A percentile compares a stretch with the other conserved stretches of the same genome.
Conservation (phyloP, 2,888 invertebrate genomes). For the Amphipyra berbera region DNA sequence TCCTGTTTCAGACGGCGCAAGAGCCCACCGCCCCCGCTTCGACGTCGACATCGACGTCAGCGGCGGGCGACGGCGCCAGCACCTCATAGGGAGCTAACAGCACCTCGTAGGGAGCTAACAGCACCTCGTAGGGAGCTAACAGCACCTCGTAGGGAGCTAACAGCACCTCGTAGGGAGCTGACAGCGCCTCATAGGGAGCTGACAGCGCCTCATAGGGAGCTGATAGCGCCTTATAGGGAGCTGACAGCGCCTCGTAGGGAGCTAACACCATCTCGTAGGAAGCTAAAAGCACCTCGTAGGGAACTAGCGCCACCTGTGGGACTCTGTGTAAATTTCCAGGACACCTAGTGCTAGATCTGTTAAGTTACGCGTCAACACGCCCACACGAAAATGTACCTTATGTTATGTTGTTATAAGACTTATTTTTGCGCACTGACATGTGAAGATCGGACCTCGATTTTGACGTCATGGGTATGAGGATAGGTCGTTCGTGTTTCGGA, state of each 20-base stretch:
- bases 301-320: slow-evolving; percentile 53
- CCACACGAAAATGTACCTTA: slow-evolving; percentile 62
- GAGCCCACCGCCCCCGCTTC: slow-evolving; percentile 77
- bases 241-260: too few species aligned
- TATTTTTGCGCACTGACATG: slow-evolving; percentile 39
- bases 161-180: too few species aligned
- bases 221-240: too few species aligned
- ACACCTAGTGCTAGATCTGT: slow-evolving; percentile 60
- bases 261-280: too few species aligned
- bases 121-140: too few species aligned
- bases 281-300: slow-evolving; percentile 3
- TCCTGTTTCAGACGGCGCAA: slow-evolving; percentile 81
- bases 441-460: slow-evolving; percentile 1
- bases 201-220: slow-evolving; percentile 15
- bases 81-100: slow-evolving; percentile 55
- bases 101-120: too few species aligned
- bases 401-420: slow-evolving; percentile 60
- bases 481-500: not conserved
- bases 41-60: slow-evolving; percentile 74
- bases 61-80: slow-evolving; percentile 68
- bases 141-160: too few species aligned
- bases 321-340: slow-evolving; percentile 55
- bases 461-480: not conserved
- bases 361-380: slow-evolving; percentile 51
- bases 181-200: slow-evolving; percentile 61